These are phyloP conservation scores for Athalia cordata DNA, from an alignment of 2,888 invertebrate genomes.

Conservation along the genomic window DNA sequence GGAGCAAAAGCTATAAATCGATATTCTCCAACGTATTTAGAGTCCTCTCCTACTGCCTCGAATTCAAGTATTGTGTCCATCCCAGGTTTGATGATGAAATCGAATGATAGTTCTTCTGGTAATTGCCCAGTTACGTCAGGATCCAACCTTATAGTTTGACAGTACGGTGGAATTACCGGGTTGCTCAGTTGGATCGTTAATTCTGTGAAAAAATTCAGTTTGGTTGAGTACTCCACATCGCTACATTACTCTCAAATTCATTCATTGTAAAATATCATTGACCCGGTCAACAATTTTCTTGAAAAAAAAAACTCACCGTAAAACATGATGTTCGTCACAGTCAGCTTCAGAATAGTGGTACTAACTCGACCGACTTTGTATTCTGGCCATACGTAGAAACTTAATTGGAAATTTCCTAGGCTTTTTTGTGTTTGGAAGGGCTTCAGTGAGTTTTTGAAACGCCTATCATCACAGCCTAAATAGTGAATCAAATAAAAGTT, in stretches of 20 bases:
- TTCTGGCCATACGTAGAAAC: neutral
- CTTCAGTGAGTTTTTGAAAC: too few relatives aligned
- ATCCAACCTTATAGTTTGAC: neutral
- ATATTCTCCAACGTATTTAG: neutral
- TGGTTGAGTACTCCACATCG: too few relatives aligned
- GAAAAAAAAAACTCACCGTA: neutral
- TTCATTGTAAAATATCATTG: neutral
- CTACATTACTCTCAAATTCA: neutral
- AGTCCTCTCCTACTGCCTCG: neutral
- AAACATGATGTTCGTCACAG: conserved; percentile 9
- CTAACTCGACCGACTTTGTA: neutral
- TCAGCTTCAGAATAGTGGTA: conserved; percentile 9
- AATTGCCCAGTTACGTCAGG: neutral
- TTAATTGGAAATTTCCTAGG: neutral
- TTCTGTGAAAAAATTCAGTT: neutral
- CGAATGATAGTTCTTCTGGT: neutral
- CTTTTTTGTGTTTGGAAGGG: too few relatives aligned
- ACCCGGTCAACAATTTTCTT: neutral
- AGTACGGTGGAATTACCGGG: neutral
- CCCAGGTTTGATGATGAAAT: neutral
- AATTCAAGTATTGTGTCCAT: neutral
- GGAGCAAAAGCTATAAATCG: neutral
- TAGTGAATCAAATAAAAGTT: too few relatives aligned
- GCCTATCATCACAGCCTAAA: too few relatives aligned
- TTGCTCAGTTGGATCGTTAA: neutral